Evolutionary conservation across 2,888 invertebrate genomes (phyloP).

Genomic region (Aspidiotus destructor): DNA sequence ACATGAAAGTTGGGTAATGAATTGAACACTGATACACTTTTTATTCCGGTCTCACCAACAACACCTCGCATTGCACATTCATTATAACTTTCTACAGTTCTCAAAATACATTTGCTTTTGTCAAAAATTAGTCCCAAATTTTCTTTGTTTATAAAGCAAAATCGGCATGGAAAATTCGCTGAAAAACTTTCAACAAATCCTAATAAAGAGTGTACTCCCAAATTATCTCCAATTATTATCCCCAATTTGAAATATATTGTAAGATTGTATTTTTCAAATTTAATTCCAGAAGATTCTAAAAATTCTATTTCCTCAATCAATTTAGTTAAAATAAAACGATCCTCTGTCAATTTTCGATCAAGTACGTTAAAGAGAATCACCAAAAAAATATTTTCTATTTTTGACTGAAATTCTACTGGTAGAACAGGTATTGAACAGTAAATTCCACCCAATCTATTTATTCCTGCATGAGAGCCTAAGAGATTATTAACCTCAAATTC

Average conservation of each 20-base stretch:
- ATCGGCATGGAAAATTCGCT: background rate
- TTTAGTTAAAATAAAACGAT: background rate
- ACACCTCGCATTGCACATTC: background rate
- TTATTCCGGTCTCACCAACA: background rate
- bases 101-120: background rate
- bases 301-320: background rate
- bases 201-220: background rate
- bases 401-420: background rate
- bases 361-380: background rate
- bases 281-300: background rate
- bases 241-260: background rate
- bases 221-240: conserved; percentile 7
- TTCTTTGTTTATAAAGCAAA: background rate
- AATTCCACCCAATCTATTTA: background rate
- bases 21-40: background rate
- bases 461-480: conserved; percentile 6
- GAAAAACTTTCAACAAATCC: background rate
- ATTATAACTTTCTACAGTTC: background rate
- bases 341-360: background rate
- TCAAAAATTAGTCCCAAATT: too few relatives aligned
- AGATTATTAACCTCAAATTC: conserved; percentile 1
- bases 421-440: conserved; percentile 6
- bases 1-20: conserved; percentile 23
- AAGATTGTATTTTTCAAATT: background rate
- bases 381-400: conserved; percentile 6